These are phyloP conservation scores for Neria commutata DNA, from an alignment of 2,888 invertebrate species.

Conservation along the genomic window DNA sequence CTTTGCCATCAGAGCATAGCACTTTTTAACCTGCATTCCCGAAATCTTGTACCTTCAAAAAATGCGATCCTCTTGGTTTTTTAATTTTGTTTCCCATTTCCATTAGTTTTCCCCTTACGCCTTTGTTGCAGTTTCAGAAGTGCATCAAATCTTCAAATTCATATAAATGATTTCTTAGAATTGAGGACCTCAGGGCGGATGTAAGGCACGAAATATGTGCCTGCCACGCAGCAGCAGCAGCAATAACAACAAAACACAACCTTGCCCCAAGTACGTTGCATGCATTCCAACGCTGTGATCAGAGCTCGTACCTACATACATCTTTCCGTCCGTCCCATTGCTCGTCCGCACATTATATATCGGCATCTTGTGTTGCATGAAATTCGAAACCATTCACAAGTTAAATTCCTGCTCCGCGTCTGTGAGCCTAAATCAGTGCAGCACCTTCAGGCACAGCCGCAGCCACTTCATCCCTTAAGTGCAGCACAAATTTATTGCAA, in stretches of 20 bases:
- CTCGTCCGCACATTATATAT: slow-evolving; percentile 8
- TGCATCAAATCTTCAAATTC: slow-evolving; percentile 9
- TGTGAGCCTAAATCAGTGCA: slow-evolving; percentile 5
- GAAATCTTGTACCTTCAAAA: too few species aligned
- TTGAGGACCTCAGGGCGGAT: background rate
- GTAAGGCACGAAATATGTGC: background rate
- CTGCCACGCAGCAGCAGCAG: background rate
- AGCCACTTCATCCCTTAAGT: background rate
- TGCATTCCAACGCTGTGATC: too few species aligned
- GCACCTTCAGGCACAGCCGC: background rate
- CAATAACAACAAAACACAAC: background rate
- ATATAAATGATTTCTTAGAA: background rate
- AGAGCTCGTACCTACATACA: background rate
- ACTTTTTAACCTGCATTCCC: too few species aligned
- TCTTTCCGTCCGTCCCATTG: background rate
- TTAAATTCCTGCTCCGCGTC: slow-evolving; percentile 32
- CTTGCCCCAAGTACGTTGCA: background rate
- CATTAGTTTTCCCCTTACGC: slow-evolving; percentile 29
- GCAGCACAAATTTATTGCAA: background rate
- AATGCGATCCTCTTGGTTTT: too few species aligned
- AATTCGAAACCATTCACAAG: slow-evolving; percentile 53
- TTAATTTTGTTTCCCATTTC: slow-evolving; percentile 13
- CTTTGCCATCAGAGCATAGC: too few species aligned
- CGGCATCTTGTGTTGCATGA: slow-evolving; percentile 42
- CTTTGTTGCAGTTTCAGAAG: slow-evolving; percentile 25